Conservation (phyloP, 2,113 vertebrate species). For the Gymnogyps californianus region DNA sequence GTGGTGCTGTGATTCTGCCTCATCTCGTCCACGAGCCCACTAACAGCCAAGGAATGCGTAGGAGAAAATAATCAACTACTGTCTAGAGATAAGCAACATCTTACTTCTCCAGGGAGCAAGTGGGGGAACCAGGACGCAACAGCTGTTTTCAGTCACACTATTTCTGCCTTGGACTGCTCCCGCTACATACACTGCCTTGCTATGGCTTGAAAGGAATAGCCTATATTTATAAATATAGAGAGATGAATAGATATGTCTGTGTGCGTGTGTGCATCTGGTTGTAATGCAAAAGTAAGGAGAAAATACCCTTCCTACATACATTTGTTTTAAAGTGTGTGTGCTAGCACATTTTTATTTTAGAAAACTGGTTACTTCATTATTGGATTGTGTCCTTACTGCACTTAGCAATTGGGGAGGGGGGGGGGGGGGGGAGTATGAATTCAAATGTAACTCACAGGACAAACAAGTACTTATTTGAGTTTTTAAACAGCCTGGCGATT, state of each 20-base stretch:
- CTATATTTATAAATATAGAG: conserved; percentile 26
- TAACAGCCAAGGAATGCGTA: not conserved
- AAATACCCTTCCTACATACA: conserved; percentile 26
- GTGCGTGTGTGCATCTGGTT: not conserved
- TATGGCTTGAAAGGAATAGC: not conserved
- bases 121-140: not conserved
- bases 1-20: not conserved
- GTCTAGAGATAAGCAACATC: conserved; percentile 14
- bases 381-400: not conserved
- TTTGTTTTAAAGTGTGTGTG: not conserved
- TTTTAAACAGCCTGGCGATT: conserved; percentile 3
- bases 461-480: conserved; percentile 34
- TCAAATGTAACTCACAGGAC: not conserved
- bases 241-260: conserved; percentile 9
- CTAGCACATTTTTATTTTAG: conserved; percentile 36
- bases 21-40: fast-evolving
- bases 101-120: conserved; percentile 27
- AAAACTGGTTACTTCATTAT: conserved; percentile 16
- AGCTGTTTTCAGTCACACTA: conserved; percentile 33
- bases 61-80: conserved; percentile 40
- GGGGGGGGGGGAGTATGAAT: no score
- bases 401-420: not conserved
- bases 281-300: conserved; percentile 7
- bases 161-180: conserved; percentile 31
- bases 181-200: not conserved